A percentile compares a stretch with the other conserved stretches of the same genome.
Evolutionary conservation across 1,140 invertebrate genomes (phyloP).

Genomic region (Galleria mellonella): DNA sequence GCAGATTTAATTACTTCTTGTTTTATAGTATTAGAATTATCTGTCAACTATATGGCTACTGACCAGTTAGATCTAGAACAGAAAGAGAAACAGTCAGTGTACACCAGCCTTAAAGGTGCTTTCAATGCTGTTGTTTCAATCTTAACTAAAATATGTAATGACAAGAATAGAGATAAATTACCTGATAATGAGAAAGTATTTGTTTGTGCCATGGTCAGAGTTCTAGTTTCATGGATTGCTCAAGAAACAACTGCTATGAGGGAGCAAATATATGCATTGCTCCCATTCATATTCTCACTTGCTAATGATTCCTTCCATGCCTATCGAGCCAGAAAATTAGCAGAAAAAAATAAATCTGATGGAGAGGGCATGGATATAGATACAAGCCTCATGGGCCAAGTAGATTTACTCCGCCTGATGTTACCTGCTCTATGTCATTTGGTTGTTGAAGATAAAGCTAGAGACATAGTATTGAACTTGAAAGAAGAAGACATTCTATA

Average conservation of each 20-base stretch:
- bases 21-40: slow-evolving; percentile 88
- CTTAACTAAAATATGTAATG: slow-evolving; percentile 82
- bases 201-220: slow-evolving; percentile 87
- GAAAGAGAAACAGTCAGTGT: slow-evolving; percentile 92
- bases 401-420: slow-evolving; percentile 88
- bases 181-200: slow-evolving; percentile 83
- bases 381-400: slow-evolving; percentile 73
- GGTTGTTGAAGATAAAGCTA: slow-evolving; percentile 89
- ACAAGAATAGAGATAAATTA: slow-evolving; percentile 79
- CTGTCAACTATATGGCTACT: slow-evolving; percentile 86
- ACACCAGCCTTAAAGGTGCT: slow-evolving; percentile 92
- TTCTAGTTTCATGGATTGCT: slow-evolving; percentile 90
- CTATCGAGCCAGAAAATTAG: slow-evolving; percentile 76
- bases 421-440: slow-evolving; percentile 92
- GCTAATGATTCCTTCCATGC: slow-evolving; percentile 89
- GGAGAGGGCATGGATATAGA: slow-evolving; percentile 72
- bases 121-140: slow-evolving; percentile 88
- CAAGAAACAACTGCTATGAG: slow-evolving; percentile 94
- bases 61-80: slow-evolving; percentile 89
- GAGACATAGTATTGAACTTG: slow-evolving; percentile 85
- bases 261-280: slow-evolving; percentile 84
- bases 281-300: slow-evolving; percentile 86
- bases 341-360: slow-evolving; percentile 77
- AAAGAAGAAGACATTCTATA: slow-evolving; percentile 87
- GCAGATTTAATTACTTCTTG: slow-evolving; percentile 87